A percentile compares a stretch with the other conserved stretches of the same genome.
Conservation (phyloP, 2,888 invertebrate genomes). For the Eumacrocentrus americanus region DNA sequence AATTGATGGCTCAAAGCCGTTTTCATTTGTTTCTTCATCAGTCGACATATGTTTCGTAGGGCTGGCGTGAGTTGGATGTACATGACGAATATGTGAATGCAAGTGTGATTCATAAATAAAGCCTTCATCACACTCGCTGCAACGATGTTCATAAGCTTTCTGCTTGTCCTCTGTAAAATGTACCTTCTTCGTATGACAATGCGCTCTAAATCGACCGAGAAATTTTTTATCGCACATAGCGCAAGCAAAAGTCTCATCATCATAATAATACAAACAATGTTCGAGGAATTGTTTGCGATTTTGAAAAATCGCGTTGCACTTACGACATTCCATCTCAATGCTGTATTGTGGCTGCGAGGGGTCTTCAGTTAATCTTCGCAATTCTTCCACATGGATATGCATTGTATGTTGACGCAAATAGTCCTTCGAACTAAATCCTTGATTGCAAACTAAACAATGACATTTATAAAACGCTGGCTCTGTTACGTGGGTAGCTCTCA, state of each 20-base stretch:
- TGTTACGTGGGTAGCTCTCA: conserved; percentile 32
- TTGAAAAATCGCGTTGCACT: conserved; percentile 41
- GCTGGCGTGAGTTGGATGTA: conserved; percentile 33
- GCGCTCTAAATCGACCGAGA: conserved; percentile 38
- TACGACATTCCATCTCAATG: conserved; percentile 30
- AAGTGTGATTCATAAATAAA: conserved; percentile 42
- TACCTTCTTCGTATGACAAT: conserved; percentile 40
- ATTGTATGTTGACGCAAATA: conserved; percentile 38
- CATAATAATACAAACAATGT: conserved; percentile 42
- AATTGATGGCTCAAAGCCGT: neutral
- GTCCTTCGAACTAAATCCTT: conserved; percentile 36
- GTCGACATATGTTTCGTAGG: neutral
- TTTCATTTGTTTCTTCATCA: neutral
- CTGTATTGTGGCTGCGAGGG: neutral
- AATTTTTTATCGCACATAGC: conserved; percentile 35
- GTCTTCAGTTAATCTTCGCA: neutral
- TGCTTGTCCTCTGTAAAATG: conserved; percentile 34
- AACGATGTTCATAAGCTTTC: conserved; percentile 33
- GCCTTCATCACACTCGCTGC: conserved; percentile 40
- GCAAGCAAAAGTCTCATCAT: conserved; percentile 34
- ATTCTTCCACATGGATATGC: conserved; percentile 39
- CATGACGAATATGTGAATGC: conserved; percentile 43
- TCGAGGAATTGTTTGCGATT: conserved; percentile 38
- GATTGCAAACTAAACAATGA: conserved; percentile 42
- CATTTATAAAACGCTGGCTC: conserved; percentile 1